Evolutionary conservation across 30 jellyfish, hydroid and myxozoan genomes (phyloP).

Genomic region (Aurelia sp.): DNA sequence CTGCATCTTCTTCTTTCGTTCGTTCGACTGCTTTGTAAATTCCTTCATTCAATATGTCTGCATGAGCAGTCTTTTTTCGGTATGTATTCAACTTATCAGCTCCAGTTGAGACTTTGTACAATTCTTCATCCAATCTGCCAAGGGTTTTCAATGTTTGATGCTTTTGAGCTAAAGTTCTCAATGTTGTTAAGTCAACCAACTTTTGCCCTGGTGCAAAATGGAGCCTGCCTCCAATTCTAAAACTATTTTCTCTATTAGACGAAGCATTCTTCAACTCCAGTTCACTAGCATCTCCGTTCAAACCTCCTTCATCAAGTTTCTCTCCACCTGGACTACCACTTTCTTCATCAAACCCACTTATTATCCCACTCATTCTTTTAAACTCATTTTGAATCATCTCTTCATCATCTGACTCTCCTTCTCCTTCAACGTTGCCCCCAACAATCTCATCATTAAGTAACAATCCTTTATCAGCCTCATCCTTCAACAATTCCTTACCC

Average conservation of each 20-base stretch:
- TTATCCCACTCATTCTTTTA: not conserved
- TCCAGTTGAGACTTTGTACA: conserved; percentile 42
- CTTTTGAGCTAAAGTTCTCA: conserved; percentile 64
- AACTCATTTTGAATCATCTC: not conserved
- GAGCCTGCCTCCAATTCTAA: not conserved
- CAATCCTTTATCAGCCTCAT: conserved; percentile 15
- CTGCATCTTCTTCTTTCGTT: not conserved
- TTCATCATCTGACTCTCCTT: not conserved
- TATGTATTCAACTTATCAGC: conserved; percentile 37
- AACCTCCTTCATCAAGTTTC: not conserved
- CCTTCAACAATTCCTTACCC: not conserved
- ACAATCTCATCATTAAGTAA: not conserved
- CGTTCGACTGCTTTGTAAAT: not conserved
- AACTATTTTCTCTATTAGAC: not conserved
- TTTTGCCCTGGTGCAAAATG: conserved; percentile 28
- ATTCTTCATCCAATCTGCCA: conserved; percentile 57
- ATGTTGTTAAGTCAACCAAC: conserved; percentile 52
- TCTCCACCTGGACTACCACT: not conserved
- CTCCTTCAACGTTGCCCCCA: not conserved
- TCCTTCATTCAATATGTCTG: conserved; percentile 24
- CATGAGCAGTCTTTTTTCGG: conserved; percentile 34
- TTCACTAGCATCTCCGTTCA: not conserved
- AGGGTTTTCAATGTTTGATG: conserved; percentile 62
- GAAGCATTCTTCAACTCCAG: not conserved
- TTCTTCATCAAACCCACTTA: no score